phyloP scores from a whole-genome alignment of 2,797 vertebrate genomes.

The Malurus leucopterus region DNA sequence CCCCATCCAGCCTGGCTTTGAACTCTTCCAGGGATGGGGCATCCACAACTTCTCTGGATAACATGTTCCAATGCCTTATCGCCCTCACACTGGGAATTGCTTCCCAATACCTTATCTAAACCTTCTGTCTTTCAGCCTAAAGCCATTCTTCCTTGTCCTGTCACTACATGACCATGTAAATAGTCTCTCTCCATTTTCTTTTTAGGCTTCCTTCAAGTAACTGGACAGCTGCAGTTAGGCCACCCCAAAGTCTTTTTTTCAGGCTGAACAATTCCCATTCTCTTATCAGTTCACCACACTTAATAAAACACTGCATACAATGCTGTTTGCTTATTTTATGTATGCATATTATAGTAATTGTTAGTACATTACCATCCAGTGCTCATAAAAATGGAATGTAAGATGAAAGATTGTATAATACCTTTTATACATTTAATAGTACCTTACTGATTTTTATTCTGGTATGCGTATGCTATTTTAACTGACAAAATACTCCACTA shows the following conservation, averaged over 20 bases:
- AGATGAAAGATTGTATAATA: background rate
- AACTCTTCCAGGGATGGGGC: background rate
- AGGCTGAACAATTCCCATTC: background rate
- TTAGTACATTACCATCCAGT: background rate
- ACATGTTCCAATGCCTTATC: background rate
- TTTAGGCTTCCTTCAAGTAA: background rate
- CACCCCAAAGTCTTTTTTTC: background rate
- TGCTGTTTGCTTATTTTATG: background rate
- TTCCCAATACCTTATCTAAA: background rate
- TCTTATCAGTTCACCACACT: background rate
- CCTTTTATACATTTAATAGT: slow-evolving; percentile 11
- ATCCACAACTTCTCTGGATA: background rate
- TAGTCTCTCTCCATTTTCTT: background rate
- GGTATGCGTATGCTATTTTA: slow-evolving; percentile 27
- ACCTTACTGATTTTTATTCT: slow-evolving; percentile 37
- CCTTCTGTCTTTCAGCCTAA: background rate
- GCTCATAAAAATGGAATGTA: background rate
- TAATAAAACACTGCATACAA: background rate
- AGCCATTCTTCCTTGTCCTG: background rate
- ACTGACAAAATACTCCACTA: slow-evolving; percentile 18
- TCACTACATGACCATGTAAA: background rate
- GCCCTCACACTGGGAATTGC: background rate
- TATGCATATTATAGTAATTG: background rate
- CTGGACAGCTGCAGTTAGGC: background rate
- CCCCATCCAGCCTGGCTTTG: background rate